Base-by-base conservation (phyloP, 2,797 vertebrate species). In the Rhynchonycteris naso region DNA sequence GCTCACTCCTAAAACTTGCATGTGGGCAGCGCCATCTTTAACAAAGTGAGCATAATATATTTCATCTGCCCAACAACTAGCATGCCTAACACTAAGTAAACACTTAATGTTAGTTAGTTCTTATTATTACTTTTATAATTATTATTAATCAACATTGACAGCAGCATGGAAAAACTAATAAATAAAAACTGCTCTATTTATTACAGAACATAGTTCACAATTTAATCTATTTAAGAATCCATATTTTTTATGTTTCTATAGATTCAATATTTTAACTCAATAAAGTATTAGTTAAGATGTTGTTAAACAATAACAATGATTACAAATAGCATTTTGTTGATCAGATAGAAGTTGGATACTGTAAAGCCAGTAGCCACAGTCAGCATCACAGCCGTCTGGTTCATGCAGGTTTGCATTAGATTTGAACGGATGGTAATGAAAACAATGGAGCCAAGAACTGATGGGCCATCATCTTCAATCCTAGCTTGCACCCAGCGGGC, bases 241-340 rank as follows among this genome's bases (percentile, higher is more conserved):
- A 52, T 19, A 79, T 54, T 93, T n/a, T 68, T 50, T 82, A 33
- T 87, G 16, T 69, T 90, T 95, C 43, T 78, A 58, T 18, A 78
- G 22, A 28, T 15, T 58, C 24, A 52, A 28, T 61, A 90, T 71
- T 91, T 69, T 93, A 35, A 43, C 22, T 75, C n/a, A 76, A 65
- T 58, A 83, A 66, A 84, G 21, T 56, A 24, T 88, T 52, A 56
- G 6, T 33, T 38, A 15, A 8, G 59, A 65, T 30, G 19, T 47
- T 68, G n/a, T n/a, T 76, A 63, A 79, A 43, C 4, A 93, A 50
- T 2, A 58, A 14, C 65, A 19, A 82, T 52, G 7, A 79, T 78
- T 38, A 76, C 69, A 43, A 84, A 74, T 6, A 75, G 28, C 33
- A 33, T 61, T 54, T n/a, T 30, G 12, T 78, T 91, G 33, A 33